A percentile compares a stretch with the other conserved stretches of the same genome.
Evolutionary conservation across 2,888 invertebrate species (phyloP).

Genomic region (Hydropsyche betteni): DNA sequence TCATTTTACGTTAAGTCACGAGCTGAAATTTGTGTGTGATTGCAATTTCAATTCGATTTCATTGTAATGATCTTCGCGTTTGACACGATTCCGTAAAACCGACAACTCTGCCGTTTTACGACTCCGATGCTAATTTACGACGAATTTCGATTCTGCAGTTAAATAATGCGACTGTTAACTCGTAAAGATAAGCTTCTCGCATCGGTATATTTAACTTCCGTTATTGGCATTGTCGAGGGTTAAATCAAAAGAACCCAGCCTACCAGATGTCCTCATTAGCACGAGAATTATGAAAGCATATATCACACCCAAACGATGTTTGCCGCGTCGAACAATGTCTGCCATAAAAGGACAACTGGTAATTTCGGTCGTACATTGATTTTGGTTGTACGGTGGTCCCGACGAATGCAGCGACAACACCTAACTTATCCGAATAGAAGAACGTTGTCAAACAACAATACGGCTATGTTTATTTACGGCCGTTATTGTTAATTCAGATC

Average conservation of each 20-base stretch:
- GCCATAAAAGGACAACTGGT: constrained; percentile 27
- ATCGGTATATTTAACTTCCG: too few relatives aligned
- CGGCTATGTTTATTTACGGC: constrained; percentile 11
- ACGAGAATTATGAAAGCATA: constrained; percentile 21
- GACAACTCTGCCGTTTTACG: neutral
- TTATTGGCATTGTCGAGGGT: neutral
- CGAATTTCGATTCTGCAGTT: too few relatives aligned
- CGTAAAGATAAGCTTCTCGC: neutral
- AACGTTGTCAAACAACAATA: constrained; percentile 16
- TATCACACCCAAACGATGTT: constrained; percentile 22
- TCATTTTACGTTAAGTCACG: neutral
- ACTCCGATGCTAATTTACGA: neutral
- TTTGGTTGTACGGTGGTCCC: constrained; percentile 17
- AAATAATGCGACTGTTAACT: neutral
- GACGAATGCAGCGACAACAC: constrained; percentile 17
- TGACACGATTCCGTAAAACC: neutral
- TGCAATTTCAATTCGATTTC: constrained; percentile 7
- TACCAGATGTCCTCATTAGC: constrained; percentile 23
- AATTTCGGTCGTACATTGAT: constrained; percentile 27
- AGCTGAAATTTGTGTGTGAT: neutral
- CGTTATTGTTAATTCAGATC: constrained; percentile 24
- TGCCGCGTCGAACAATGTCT: constrained; percentile 11
- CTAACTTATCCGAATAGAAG: constrained; percentile 5
- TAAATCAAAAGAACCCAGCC: constrained; percentile 6
- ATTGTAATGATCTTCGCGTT: constrained; percentile 3